A percentile compares a stretch with the other conserved stretches of the same genome.
Evolutionary conservation across 1,140 invertebrate species (phyloP).

Genomic region (Drosophila tristis): DNA sequence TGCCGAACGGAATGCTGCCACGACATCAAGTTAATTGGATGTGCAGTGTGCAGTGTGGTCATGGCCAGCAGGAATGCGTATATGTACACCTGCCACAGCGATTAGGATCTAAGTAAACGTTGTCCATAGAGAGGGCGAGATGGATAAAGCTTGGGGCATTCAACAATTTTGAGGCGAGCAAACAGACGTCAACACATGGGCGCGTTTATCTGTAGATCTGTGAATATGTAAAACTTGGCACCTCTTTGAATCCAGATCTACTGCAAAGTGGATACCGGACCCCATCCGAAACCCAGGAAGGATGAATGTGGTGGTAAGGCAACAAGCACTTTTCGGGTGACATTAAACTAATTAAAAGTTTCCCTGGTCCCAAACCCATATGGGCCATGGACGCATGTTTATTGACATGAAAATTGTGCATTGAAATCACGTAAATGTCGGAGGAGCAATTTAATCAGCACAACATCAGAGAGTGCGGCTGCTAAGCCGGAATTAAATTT

Average conservation of each 20-base stretch:
- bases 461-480: constrained; percentile 59
- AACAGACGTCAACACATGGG: constrained; percentile 63
- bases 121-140: constrained; percentile 2
- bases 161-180: constrained; percentile 51
- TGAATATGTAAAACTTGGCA: constrained; percentile 45
- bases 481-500: constrained; percentile 80
- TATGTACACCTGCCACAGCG: constrained; percentile 1
- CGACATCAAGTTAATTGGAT: constrained; percentile 73
- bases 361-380: constrained; percentile 48
- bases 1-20: constrained; percentile 35
- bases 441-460: constrained; percentile 72
- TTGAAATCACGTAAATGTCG: constrained; percentile 80
- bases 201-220: constrained; percentile 43
- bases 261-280: neutral
- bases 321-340: constrained; percentile 37
- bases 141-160: constrained; percentile 24
- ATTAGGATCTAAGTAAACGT: constrained; percentile 45
- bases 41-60: constrained; percentile 21
- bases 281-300: neutral
- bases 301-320: no score
- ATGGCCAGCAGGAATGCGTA: neutral
- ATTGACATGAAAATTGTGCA: constrained; percentile 71
- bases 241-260: constrained; percentile 29
- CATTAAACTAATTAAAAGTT: constrained; percentile 81
- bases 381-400: constrained; percentile 26